These are phyloP conservation scores for Lipotes vexillifer DNA, from an alignment of 2,113 vertebrate genomes.

Conservation along the genomic window DNA sequence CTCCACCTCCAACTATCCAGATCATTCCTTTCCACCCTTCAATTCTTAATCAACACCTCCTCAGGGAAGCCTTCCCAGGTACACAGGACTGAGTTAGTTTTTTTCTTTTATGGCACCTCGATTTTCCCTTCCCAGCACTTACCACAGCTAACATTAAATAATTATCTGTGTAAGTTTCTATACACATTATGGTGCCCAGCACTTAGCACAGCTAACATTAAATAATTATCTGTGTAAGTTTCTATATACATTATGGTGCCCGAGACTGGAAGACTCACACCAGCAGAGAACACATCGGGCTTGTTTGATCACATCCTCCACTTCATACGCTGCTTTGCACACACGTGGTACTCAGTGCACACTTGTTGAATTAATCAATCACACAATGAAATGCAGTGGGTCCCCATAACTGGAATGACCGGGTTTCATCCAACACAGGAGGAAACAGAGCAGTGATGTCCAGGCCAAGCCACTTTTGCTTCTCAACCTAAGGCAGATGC, in stretches of 20 bases:
- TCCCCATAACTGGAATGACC: rapidly evolving
- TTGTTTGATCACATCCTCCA: neutral
- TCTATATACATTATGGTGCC: rapidly evolving
- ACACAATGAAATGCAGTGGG: neutral
- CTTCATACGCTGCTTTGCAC: neutral
- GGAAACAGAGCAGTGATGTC: neutral
- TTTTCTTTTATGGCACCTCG: neutral
- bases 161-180: rapidly evolving
- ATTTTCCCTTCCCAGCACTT: neutral
- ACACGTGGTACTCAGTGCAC: rapidly evolving
- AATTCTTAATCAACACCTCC: neutral
- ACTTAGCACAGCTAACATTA: neutral
- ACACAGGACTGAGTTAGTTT: neutral
- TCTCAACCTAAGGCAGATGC: neutral
- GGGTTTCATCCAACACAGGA: rapidly evolving
- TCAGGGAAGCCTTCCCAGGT: neutral
- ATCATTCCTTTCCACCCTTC: neutral
- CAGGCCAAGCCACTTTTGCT: neutral
- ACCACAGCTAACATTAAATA: neutral
- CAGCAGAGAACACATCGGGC: neutral
- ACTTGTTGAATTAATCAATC: neutral
- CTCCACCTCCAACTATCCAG: neutral
- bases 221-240: rapidly evolving
- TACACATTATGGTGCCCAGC: neutral
- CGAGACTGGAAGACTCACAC: neutral